These are phyloP conservation scores for Ceyx erithaca DNA, from an alignment of 2,797 vertebrate genomes.

Conservation along the genomic window DNA sequence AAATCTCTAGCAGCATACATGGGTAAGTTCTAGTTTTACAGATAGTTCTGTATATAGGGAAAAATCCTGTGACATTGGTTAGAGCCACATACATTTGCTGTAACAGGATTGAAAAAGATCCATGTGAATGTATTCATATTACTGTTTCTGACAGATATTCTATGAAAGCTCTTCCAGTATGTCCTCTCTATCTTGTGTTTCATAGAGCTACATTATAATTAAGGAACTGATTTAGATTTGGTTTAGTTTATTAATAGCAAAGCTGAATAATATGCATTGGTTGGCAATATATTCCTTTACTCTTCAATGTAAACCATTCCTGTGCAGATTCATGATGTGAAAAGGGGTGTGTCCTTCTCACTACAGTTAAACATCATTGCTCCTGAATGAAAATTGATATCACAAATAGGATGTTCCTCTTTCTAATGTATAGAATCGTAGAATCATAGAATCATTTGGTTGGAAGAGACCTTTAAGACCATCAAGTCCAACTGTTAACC, in stretches of 20 bases:
- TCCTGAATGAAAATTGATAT: not conserved
- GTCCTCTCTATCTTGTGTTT: accelerated
- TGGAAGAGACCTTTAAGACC: too few relatives aligned
- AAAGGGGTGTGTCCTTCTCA: not conserved
- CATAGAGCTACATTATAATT: accelerated
- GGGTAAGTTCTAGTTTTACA: not conserved
- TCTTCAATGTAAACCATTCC: not conserved
- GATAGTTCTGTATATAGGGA: not conserved
- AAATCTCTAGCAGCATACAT: not conserved
- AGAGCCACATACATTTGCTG: not conserved
- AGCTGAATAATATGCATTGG: not conserved
- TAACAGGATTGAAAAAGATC: not conserved
- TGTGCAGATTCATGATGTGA: not conserved
- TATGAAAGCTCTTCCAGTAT: not conserved
- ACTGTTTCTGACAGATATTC: not conserved
- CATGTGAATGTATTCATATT: not conserved
- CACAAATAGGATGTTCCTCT: not conserved
- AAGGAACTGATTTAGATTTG: not conserved
- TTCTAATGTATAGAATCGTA: not conserved
- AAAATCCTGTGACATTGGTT: not conserved
- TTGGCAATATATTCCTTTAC: not conserved
- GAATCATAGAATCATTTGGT: too few relatives aligned
- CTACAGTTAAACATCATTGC: not conserved
- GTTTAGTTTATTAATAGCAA: not conserved
- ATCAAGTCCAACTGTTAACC: too few relatives aligned